phyloP scores from a whole-genome alignment of 2,113 vertebrate species.

The Neodon shergylaensis region DNA sequence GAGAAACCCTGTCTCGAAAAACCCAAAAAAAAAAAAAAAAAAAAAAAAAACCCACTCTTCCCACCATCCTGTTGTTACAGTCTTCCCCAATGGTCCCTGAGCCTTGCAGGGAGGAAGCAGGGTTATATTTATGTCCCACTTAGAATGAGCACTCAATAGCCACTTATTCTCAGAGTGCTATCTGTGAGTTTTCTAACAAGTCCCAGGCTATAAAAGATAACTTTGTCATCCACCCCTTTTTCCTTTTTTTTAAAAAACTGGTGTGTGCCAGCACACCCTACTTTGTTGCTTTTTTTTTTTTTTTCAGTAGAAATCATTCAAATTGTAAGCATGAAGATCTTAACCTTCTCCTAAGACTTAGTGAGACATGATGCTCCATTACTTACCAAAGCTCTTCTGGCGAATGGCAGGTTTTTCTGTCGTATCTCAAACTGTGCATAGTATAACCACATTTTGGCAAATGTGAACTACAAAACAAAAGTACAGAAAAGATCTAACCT shows the following conservation, averaged over 20 bases:
- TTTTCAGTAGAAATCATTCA: background rate
- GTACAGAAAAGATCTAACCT: background rate
- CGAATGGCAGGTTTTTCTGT: constrained; percentile 95
- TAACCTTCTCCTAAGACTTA: constrained; percentile 56
- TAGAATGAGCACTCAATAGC: background rate
- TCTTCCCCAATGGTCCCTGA: background rate
- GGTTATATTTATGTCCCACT: background rate
- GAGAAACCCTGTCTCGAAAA: too few relatives aligned
- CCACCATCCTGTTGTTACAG: background rate
- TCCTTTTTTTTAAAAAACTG: too few relatives aligned
- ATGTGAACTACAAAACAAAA: constrained; percentile 92
- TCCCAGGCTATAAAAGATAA: background rate
- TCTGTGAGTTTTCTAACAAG: background rate
- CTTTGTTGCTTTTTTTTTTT: background rate
- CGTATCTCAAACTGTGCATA: constrained; percentile 97
- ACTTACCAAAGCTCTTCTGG: constrained; percentile 95
- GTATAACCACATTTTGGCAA: constrained; percentile 98
- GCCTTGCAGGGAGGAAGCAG: background rate
- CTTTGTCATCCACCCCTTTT: background rate
- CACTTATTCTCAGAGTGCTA: background rate
- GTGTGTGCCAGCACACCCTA: background rate
- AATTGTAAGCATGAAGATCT: constrained; percentile 10
- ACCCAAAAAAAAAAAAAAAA: too few relatives aligned
- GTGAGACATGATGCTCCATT: constrained; percentile 31
- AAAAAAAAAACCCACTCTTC: too few relatives aligned